Evolutionary conservation across 2,797 vertebrate species (phyloP), one percentile per base, ranked within the genome.

Genomic region (Cryptoprocta ferox): DNA sequence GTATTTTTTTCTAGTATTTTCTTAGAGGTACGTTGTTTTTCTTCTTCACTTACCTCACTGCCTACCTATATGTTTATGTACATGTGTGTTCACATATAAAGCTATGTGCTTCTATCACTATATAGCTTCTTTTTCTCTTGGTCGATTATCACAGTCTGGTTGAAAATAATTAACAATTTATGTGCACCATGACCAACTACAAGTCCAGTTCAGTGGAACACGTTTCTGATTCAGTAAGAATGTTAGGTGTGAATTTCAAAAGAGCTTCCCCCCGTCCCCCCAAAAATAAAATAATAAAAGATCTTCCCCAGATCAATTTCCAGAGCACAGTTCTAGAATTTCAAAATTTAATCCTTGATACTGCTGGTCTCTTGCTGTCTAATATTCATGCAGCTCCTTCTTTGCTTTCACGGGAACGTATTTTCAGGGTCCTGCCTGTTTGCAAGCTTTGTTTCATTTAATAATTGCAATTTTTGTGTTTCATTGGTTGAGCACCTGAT

Each of bases 401-500:
- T 59, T 48, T 89, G 80, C 56, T 65, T 75, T n/a, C 39, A 45
- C 26, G 13, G 45, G 19, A 5, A 68, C 16, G 0, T 37, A 15
- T 79, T 26, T n/a, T n/a, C 26, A 59, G 39, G 24, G 37, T 37
- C 37, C 75, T 93, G 37, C 4, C 13, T 70, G 1, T 78, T 82
- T 32, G 2, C 3, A 32, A 61, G 68, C 32, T 84, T 89, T 90
- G 71, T 94, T 63, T 81, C 26, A 6, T 53, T 85, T 70, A 85
- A 71, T 88, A 85, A 79, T 79, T 53, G 24, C 35, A 75, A n/a
- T 39, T 39, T 86, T 66, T 24, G n/a, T 86, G n/a, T 95, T 94
- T 87, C 2, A 0, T 70, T 56, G 71, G 42, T 48, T 76, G n/a
- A 89, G 28, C 19, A 16, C 12, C 76, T 71, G 24, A 24, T 94